A percentile compares a stretch with the other conserved stretches of the same genome.
Conservation (phyloP, 2,113 vertebrate species). For the Damaliscus lunatus region DNA sequence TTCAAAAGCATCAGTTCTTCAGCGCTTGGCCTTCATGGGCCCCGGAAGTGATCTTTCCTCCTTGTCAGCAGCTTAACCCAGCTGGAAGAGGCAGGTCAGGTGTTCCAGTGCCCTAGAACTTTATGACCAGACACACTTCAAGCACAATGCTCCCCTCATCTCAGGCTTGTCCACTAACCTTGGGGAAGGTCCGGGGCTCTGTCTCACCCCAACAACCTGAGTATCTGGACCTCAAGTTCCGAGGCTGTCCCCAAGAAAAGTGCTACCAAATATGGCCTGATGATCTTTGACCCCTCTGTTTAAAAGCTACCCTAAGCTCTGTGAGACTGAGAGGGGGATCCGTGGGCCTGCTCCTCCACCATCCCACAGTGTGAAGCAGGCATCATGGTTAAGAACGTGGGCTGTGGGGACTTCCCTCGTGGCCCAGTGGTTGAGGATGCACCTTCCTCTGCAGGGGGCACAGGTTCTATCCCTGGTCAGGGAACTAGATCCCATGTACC, state of each 20-base stretch:
- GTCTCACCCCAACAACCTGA: not conserved
- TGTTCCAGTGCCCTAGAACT: not conserved
- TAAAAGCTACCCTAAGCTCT: not conserved
- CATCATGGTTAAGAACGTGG: not conserved
- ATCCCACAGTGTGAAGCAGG: not conserved
- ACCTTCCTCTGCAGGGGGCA: not conserved
- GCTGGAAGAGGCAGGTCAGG: not conserved
- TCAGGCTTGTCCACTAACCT: not conserved
- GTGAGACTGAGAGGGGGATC: not conserved
- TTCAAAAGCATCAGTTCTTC: not conserved
- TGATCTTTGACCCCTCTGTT: not conserved
- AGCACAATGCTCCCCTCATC: not conserved
- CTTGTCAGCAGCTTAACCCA: not conserved
- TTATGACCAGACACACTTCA: not conserved
- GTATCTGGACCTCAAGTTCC: not conserved
- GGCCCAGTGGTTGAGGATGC: not conserved
- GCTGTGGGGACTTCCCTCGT: not conserved
- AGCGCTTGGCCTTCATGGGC: fast-evolving
- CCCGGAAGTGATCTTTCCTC: not conserved
- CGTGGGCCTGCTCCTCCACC: not conserved
- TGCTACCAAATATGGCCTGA: not conserved
- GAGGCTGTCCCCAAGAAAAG: not conserved
- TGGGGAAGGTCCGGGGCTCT: not conserved
- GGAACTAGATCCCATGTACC: not conserved
- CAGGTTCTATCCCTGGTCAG: not conserved